phyloP scores from a whole-genome alignment of 1,140 invertebrate species.

The Drosophila ambigua region DNA sequence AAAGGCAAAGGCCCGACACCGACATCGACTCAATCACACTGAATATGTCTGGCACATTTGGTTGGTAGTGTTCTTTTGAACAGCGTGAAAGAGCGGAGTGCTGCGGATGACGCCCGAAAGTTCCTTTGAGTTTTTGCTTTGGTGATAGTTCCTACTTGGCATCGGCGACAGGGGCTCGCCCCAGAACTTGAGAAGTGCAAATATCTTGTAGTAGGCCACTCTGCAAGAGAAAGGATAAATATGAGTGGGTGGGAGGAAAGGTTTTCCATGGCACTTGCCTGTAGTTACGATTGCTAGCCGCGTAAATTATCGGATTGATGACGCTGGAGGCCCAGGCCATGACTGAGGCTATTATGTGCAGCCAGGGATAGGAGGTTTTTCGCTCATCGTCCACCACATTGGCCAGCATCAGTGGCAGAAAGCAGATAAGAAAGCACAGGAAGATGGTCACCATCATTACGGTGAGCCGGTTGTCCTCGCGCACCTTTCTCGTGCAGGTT shows the following conservation, averaged over 20 bases:
- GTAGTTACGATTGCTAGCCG: slow-evolving; percentile 93
- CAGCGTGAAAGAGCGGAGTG: slow-evolving; percentile 78
- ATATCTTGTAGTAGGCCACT: slow-evolving; percentile 79
- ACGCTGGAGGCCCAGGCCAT: slow-evolving; percentile 94
- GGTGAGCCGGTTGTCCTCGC: slow-evolving; percentile 92
- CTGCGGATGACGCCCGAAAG: slow-evolving; percentile 77
- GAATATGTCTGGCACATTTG: slow-evolving; percentile 83
- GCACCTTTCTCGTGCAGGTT: slow-evolving; percentile 67
- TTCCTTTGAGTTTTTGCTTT: slow-evolving; percentile 82
- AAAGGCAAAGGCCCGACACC: slow-evolving; percentile 36
- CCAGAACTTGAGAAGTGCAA: slow-evolving; percentile 79
- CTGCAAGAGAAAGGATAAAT: slow-evolving; percentile 27
- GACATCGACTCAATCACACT: slow-evolving; percentile 58
- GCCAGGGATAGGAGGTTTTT: slow-evolving; percentile 87
- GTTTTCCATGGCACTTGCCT: slow-evolving; percentile 41
- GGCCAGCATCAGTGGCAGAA: slow-evolving; percentile 93
- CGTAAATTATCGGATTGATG: slow-evolving; percentile 94
- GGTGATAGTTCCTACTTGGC: slow-evolving; percentile 81
- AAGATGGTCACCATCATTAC: slow-evolving; percentile 94
- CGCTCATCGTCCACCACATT: slow-evolving; percentile 91
- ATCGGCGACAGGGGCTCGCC: slow-evolving; percentile 80
- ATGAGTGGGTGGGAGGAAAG: background rate
- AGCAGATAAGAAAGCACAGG: slow-evolving; percentile 92
- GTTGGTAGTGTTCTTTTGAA: slow-evolving; percentile 78
- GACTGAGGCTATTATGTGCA: slow-evolving; percentile 92